A percentile compares a stretch with the other conserved stretches of the same genome.
phyloP scores from a whole-genome alignment of 2,888 invertebrate genomes.

The Andrena trimmerana region DNA sequence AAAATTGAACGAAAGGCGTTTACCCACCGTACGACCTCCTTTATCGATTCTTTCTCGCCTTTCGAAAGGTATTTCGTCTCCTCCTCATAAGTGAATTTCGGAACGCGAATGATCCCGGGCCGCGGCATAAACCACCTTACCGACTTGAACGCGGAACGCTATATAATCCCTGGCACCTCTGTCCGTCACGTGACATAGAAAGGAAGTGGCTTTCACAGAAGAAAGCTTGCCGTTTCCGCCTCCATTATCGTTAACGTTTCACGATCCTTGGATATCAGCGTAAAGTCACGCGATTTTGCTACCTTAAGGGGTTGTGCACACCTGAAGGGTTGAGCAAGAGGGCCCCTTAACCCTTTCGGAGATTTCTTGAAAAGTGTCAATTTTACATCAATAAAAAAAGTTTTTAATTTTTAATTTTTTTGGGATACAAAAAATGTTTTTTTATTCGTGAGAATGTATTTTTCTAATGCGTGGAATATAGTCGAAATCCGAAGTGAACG shows the following conservation, averaged over 20 bases:
- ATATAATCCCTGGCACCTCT: slow-evolving; percentile 23
- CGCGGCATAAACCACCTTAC: slow-evolving; percentile 25
- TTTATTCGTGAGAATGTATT: too few relatives aligned
- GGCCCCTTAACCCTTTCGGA: too few relatives aligned
- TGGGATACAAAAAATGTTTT: too few relatives aligned
- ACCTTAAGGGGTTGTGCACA: too few relatives aligned
- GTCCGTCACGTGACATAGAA: slow-evolving; percentile 13
- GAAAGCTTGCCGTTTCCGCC: neutral
- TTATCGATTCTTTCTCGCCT: slow-evolving; percentile 36
- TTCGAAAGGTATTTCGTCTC: slow-evolving; percentile 27
- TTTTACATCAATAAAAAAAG: too few relatives aligned
- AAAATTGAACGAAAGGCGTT: slow-evolving; percentile 22
- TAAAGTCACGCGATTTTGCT: too few relatives aligned
- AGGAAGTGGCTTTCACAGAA: slow-evolving; percentile 3
- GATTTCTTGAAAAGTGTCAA: too few relatives aligned
- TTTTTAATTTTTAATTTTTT: too few relatives aligned
- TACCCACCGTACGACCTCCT: slow-evolving; percentile 18
- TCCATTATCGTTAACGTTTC: neutral
- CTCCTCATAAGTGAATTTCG: slow-evolving; percentile 56
- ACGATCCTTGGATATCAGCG: too few relatives aligned
- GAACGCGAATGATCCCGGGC: slow-evolving; percentile 57
- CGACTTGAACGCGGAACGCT: slow-evolving; percentile 9
- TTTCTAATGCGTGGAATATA: too few relatives aligned
- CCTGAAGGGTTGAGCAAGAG: too few relatives aligned
- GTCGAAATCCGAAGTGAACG: too few relatives aligned